phyloP scores from a whole-genome alignment of 92 coral and sea anemone genomes.

The Porites cylindrica region DNA sequence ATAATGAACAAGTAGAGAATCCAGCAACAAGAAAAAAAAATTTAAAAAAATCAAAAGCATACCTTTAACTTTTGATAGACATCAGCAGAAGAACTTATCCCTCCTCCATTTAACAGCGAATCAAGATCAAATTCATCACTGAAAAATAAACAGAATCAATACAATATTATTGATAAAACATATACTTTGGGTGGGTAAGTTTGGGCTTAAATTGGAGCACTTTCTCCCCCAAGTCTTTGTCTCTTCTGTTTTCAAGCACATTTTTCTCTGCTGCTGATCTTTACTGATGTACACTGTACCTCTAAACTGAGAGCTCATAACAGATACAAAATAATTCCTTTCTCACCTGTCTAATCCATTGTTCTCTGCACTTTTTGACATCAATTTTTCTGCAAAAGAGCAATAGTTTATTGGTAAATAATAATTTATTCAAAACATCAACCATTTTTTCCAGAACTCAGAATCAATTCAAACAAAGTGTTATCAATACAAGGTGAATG shows the following conservation, averaged over 20 bases:
- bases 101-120: slow-evolving; percentile 67
- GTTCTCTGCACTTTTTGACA: background rate
- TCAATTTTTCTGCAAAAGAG: background rate
- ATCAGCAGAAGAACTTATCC: slow-evolving; percentile 80
- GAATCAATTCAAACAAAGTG: background rate
- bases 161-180: background rate
- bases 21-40: background rate
- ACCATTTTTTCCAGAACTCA: background rate
- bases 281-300: too few relatives aligned
- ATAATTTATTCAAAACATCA: background rate
- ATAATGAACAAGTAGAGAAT: too few relatives aligned
- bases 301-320: background rate
- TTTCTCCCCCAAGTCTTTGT: too few relatives aligned
- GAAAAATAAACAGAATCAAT: background rate
- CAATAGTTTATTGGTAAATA: background rate
- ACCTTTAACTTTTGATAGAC: slow-evolving; percentile 86
- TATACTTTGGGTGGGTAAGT: too few relatives aligned
- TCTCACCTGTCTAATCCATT: background rate
- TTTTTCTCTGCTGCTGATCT: too few relatives aligned
- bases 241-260: too few relatives aligned
- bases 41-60: background rate
- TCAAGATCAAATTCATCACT: slow-evolving; percentile 72
- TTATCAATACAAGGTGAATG: background rate
- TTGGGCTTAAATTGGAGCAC: too few relatives aligned
- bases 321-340: background rate